These are phyloP conservation scores for Drosophila melanosoma DNA, from an alignment of 2,888 invertebrate genomes.

Conservation along the genomic window DNA sequence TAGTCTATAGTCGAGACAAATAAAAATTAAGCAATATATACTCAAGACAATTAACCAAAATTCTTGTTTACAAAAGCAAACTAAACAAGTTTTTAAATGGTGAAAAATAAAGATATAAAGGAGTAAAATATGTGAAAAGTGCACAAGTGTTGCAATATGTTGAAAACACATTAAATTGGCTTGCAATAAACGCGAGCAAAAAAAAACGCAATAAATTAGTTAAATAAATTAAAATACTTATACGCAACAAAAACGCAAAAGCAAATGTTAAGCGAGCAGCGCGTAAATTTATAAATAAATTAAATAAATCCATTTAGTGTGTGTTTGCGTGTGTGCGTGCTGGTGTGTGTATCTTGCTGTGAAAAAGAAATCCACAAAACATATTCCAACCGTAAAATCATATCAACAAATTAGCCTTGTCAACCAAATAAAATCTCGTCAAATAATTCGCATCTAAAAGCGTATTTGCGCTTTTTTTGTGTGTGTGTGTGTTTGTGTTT, in stretches of 20 bases:
- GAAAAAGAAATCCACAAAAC: constrained; percentile 28
- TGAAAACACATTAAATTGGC: background rate
- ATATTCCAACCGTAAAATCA: constrained; percentile 57
- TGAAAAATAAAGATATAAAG: background rate
- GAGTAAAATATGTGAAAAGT: constrained; percentile 1
- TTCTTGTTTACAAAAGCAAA: constrained; percentile 29
- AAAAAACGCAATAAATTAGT: constrained; percentile 4
- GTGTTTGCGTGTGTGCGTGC: constrained; percentile 8
- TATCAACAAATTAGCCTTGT: constrained; percentile 61
- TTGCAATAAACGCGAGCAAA: constrained; percentile 11
- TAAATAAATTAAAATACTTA: constrained; percentile 30
- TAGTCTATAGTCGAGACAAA: constrained; percentile 13
- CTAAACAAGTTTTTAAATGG: background rate
- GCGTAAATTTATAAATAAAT: constrained; percentile 74
- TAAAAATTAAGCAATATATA: constrained; percentile 11
- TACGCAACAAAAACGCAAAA: constrained; percentile 11
- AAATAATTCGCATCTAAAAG: constrained; percentile 6
- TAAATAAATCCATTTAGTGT: constrained; percentile 58
- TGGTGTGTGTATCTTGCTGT: constrained; percentile 13
- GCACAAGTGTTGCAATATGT: constrained; percentile 15
- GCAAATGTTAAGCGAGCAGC: constrained; percentile 22
- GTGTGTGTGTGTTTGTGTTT: constrained; percentile 19
- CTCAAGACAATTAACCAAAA: constrained; percentile 26
- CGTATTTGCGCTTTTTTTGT: background rate
- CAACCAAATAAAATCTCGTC: constrained; percentile 26